These are phyloP conservation scores for Sinonovacula constricta DNA, from an alignment of 1,140 invertebrate species.

Conservation along the genomic window DNA sequence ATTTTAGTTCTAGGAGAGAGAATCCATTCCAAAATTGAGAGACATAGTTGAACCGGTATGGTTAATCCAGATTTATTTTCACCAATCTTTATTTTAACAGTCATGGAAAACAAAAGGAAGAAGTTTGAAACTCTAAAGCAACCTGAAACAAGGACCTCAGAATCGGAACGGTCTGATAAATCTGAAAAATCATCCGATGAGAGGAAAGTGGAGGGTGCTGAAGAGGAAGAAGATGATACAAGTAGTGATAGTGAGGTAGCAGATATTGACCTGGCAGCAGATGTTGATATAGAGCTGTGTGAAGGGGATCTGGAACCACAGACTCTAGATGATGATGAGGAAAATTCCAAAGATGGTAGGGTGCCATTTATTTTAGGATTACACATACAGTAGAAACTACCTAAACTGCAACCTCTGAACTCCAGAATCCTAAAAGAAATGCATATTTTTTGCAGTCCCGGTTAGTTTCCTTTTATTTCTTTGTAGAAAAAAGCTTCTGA, in stretches of 20 bases:
- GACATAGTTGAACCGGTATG: no score
- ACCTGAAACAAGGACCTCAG: slow-evolving; percentile 6
- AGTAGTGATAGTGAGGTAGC: slow-evolving; percentile 30
- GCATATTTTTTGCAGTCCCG: no score
- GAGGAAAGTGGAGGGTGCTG: slow-evolving; percentile 19
- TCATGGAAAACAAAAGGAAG: slow-evolving; percentile 45
- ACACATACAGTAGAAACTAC: no score
- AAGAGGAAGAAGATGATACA: slow-evolving; percentile 15
- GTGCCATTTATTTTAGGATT: no score
- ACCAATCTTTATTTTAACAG: background rate
- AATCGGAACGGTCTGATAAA: slow-evolving; percentile 37
- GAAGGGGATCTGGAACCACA: slow-evolving; percentile 39
- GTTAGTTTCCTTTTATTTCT: no score
- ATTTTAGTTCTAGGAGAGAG: no score
- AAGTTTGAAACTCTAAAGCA: slow-evolving; percentile 19
- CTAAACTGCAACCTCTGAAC: no score
- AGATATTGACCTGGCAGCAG: slow-evolving; percentile 33
- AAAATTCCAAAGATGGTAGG: background rate
- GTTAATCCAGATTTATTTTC: no score
- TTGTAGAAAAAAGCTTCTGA: no score
- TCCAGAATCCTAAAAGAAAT: no score
- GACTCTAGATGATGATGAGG: background rate
- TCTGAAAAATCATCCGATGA: slow-evolving; percentile 5
- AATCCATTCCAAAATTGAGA: no score
- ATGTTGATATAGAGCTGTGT: slow-evolving; percentile 37